phyloP scores from a whole-genome alignment of 2,888 invertebrate species.

The Drosophila pseudotalamancana region DNA sequence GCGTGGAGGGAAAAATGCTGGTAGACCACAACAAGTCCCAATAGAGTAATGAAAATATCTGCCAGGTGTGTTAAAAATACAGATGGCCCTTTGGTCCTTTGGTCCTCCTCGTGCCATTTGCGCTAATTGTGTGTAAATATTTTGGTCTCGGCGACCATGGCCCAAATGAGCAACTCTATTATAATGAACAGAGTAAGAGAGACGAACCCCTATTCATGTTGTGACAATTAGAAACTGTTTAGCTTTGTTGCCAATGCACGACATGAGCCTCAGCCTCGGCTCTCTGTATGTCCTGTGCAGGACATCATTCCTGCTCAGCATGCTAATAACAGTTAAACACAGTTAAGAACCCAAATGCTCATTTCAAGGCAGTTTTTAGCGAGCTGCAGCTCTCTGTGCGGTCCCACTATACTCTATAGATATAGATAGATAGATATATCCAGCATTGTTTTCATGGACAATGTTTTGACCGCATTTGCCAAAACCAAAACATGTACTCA shows the following conservation, averaged over 20 bases:
- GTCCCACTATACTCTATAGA: conserved; percentile 58
- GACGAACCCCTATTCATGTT: conserved; percentile 39
- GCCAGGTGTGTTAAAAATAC: conserved; percentile 42
- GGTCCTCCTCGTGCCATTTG: conserved; percentile 66
- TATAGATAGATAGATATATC: conserved; percentile 3
- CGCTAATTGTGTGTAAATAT: conserved; percentile 79
- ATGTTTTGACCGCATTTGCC: conserved; percentile 83
- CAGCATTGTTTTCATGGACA: conserved; percentile 72
- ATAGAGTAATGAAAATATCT: conserved; percentile 47
- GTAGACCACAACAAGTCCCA: conserved; percentile 60
- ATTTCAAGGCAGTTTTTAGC: conserved; percentile 71
- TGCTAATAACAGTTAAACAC: conserved; percentile 78
- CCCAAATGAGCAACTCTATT: conserved; percentile 42
- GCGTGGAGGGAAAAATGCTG: conserved; percentile 61
- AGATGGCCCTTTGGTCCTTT: neutral
- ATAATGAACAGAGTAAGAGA: conserved; percentile 14
- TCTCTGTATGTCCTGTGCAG: conserved; percentile 5
- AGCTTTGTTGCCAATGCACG: conserved; percentile 52
- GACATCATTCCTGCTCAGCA: too few species aligned
- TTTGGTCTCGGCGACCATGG: conserved; percentile 42
- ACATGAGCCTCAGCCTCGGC: neutral
- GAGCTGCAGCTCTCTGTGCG: conserved; percentile 58
- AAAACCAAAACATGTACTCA: conserved; percentile 76
- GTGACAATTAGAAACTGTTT: conserved; percentile 76
- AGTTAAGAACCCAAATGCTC: conserved; percentile 74